A percentile compares a stretch with the other conserved stretches of the same genome.
Conservation (phyloP, 2,113 vertebrate species). For the Strigops habroptila region DNA sequence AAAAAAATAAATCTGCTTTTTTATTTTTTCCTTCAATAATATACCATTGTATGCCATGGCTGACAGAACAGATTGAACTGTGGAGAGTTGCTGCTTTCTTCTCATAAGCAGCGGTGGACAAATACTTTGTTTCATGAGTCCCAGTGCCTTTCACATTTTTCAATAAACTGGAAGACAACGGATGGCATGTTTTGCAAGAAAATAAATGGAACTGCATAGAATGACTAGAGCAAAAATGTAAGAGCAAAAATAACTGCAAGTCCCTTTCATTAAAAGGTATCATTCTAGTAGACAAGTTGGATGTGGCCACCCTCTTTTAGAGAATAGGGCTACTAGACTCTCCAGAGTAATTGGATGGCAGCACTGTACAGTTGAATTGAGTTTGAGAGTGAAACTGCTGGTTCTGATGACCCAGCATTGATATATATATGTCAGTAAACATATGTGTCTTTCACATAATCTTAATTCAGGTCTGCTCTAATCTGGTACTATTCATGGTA, state of each 20-base stretch:
- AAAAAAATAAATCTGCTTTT: not conserved
- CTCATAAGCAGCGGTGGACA: not conserved
- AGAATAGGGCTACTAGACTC: not conserved
- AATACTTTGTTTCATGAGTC: fast-evolving
- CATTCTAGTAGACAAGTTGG: not conserved
- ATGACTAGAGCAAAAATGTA: not conserved
- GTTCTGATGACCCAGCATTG: not conserved
- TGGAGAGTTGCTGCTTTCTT: not conserved
- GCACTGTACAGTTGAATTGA: not conserved
- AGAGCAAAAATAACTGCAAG: not conserved
- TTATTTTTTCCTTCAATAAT: not conserved
- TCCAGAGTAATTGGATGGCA: not conserved
- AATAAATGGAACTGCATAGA: not conserved
- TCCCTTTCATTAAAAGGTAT: not conserved
- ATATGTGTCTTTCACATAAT: not conserved
- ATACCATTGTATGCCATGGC: not conserved
- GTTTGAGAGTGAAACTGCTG: not conserved
- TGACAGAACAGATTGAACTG: not conserved
- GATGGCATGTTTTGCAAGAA: not conserved
- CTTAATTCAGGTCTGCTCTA: not conserved
- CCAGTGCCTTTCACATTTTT: not conserved
- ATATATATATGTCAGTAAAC: not conserved
- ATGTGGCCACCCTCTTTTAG: not conserved
- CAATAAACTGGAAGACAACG: not conserved
- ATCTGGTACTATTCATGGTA: not conserved